Conservation (phyloP, 64 coral and sea anemone genomes). For the Montipora capricornis region DNA sequence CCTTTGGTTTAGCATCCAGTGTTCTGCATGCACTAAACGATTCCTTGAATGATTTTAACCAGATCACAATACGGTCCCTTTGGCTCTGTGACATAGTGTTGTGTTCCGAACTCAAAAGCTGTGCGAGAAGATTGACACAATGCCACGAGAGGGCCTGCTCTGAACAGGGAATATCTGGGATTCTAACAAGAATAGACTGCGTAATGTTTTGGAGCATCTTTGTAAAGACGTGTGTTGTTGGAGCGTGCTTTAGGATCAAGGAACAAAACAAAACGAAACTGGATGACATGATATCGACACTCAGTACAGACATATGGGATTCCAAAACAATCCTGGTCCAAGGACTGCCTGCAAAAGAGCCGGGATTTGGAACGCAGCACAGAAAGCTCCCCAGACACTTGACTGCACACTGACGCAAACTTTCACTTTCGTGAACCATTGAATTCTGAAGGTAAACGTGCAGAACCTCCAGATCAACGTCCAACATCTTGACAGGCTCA, state of each 20-base stretch:
- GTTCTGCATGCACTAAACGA: not conserved
- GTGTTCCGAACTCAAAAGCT: not conserved
- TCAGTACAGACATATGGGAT: slow-evolving; percentile 37
- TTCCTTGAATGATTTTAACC: slow-evolving; percentile 11
- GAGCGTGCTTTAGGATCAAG: slow-evolving; percentile 34
- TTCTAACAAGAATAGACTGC: not conserved
- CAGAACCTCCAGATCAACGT: slow-evolving; percentile 47
- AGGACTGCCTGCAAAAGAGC: slow-evolving; percentile 29
- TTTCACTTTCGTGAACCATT: slow-evolving; percentile 70
- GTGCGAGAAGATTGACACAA: slow-evolving; percentile 19
- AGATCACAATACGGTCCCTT: not conserved
- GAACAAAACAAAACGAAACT: slow-evolving; percentile 62
- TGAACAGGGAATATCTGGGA: slow-evolving; percentile 18
- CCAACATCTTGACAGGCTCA: not conserved
- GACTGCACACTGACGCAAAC: slow-evolving; percentile 54
- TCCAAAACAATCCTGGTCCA: slow-evolving; percentile 81
- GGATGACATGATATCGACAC: slow-evolving; percentile 9
- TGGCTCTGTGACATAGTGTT: slow-evolving; percentile 9
- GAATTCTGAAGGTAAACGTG: slow-evolving; percentile 78
- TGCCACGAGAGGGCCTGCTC: not conserved
- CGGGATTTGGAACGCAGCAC: not conserved
- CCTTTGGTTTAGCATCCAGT: not conserved
- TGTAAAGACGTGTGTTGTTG: not conserved
- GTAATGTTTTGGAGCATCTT: not conserved
- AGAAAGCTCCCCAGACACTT: slow-evolving; percentile 61